Conservation (phyloP, 1,140 invertebrate species). For the Camponotus pennsylvanicus region DNA sequence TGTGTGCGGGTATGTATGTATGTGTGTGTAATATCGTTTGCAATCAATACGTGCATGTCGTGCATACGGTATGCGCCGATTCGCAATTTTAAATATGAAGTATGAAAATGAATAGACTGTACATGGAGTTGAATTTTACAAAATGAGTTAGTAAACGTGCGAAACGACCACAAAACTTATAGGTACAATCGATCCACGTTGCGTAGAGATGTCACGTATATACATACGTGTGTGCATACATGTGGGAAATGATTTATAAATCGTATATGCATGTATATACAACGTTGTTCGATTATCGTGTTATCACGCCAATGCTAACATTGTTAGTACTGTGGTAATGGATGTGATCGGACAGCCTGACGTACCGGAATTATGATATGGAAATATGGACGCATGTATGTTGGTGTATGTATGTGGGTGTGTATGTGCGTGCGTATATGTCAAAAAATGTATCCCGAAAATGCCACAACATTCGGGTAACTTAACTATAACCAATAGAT, state of each 20-base stretch:
- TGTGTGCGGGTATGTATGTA: too few species aligned
- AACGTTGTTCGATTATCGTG: constrained; percentile 10
- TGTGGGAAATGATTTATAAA: too few species aligned
- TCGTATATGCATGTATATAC: too few species aligned
- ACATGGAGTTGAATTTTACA: too few species aligned
- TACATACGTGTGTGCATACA: too few species aligned
- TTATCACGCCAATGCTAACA: not conserved
- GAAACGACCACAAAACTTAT: too few species aligned
- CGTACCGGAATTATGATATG: not conserved
- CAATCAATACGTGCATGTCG: constrained; percentile 23
- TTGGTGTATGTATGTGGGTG: not conserved
- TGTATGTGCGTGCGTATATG: not conserved
- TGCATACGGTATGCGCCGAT: not conserved
- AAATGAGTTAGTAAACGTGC: too few species aligned
- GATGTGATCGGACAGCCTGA: constrained; percentile 13
- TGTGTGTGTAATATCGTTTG: too few species aligned
- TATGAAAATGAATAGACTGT: not conserved
- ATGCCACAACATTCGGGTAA: constrained; percentile 4
- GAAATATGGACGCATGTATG: not conserved
- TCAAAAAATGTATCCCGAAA: constrained; percentile 9
- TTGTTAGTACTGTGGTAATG: constrained; percentile 2
- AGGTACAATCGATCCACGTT: too few species aligned
- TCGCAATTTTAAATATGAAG: not conserved
- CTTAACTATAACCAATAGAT: not conserved
- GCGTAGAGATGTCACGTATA: too few species aligned